phyloP scores from a whole-genome alignment of 2,797 vertebrate species.

The Rhinoraja longicauda region DNA sequence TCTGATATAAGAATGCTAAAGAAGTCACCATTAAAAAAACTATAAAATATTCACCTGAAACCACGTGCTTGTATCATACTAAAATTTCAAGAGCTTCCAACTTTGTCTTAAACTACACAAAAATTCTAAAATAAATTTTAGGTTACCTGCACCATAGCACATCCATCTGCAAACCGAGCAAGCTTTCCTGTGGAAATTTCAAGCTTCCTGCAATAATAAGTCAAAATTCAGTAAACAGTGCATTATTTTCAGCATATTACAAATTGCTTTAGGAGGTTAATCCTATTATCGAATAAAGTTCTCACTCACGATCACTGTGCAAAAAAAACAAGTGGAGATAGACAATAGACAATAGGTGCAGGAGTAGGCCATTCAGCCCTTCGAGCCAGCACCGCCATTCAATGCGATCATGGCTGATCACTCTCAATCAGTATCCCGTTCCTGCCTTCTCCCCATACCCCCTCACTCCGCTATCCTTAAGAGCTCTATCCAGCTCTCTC shows the following conservation, averaged over 20 bases:
- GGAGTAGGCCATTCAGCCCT: too few relatives aligned
- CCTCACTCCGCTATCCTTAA: too few relatives aligned
- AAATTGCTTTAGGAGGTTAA: not conserved
- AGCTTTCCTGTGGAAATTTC: slow-evolving; percentile 84
- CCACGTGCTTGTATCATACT: not conserved
- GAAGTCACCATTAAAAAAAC: not conserved
- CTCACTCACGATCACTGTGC: not conserved
- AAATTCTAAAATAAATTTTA: not conserved
- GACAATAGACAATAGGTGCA: too few relatives aligned
- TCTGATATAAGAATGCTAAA: not conserved
- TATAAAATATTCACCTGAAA: not conserved
- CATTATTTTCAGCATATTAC: not conserved
- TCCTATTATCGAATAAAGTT: not conserved
- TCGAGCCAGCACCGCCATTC: too few relatives aligned
- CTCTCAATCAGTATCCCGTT: too few relatives aligned
- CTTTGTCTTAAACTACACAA: not conserved
- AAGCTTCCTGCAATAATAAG: slow-evolving; percentile 69
- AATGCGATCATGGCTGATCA: too few relatives aligned
- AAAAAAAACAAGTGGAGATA: not conserved
- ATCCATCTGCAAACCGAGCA: slow-evolving; percentile 90
- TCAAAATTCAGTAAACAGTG: not conserved
- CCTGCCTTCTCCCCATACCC: too few relatives aligned
- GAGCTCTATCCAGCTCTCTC: too few relatives aligned
- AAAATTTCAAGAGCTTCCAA: not conserved
- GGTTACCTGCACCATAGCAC: slow-evolving; percentile 83